phyloP scores from a whole-genome alignment of 2,888 invertebrate genomes.

The Chelonus formosanus region DNA sequence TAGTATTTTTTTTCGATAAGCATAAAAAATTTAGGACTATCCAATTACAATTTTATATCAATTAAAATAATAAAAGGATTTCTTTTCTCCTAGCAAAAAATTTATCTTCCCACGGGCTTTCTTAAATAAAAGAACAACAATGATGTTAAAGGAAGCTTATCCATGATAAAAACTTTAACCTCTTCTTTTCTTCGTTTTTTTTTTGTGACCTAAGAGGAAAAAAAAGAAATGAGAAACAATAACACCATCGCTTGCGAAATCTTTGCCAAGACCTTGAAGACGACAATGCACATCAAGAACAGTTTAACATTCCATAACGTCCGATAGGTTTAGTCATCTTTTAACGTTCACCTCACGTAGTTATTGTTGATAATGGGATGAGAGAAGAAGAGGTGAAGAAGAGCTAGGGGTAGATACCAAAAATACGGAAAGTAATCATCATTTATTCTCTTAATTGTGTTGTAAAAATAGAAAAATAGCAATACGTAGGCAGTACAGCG shows the following conservation, averaged over 20 bases:
- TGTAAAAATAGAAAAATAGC: neutral
- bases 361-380: slow-evolving; percentile 8
- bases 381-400: slow-evolving; percentile 16
- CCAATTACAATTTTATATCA: no score
- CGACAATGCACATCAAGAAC: slow-evolving; percentile 23
- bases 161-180: slow-evolving; percentile 17
- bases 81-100: no score
- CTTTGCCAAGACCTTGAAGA: slow-evolving; percentile 17
- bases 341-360: slow-evolving; percentile 33
- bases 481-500: no score
- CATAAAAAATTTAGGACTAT: no score
- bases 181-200: slow-evolving; percentile 1
- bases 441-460: no score
- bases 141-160: slow-evolving; percentile 18
- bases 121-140: slow-evolving; percentile 4
- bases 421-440: no score
- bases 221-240: slow-evolving; percentile 23
- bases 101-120: slow-evolving; percentile 15
- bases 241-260: slow-evolving; percentile 17
- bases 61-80: no score
- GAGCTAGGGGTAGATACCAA: no score
- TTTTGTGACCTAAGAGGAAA: slow-evolving; percentile 10
- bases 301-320: slow-evolving; percentile 18
- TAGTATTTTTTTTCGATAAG: no score
- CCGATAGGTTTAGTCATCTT: slow-evolving; percentile 40